Conservation (phyloP, 2,113 vertebrate genomes). For the Progne subis region DNA sequence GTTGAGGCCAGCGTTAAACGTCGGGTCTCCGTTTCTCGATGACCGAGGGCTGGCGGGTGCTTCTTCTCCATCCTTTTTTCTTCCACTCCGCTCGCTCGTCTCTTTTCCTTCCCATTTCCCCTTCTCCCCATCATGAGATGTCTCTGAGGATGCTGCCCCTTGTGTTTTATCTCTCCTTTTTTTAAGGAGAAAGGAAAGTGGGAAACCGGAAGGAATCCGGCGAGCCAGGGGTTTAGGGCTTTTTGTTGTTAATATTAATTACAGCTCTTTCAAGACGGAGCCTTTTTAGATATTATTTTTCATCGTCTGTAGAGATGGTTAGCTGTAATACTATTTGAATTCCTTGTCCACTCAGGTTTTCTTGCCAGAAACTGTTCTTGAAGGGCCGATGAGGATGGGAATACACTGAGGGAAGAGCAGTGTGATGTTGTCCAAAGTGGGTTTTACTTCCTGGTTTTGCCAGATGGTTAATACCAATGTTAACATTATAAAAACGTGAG, state of each 20-base stretch:
- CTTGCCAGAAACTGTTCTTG: background rate
- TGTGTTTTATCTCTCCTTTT: background rate
- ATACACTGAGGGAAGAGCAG: background rate
- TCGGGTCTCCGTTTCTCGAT: accelerated
- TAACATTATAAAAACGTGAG: background rate
- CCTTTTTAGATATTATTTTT: background rate
- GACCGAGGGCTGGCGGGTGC: background rate
- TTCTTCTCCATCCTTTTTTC: background rate
- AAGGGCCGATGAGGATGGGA: background rate
- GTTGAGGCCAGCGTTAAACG: accelerated
- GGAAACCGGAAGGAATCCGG: background rate
- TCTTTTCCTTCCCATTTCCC: accelerated
- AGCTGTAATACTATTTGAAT: background rate
- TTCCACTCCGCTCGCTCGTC: accelerated
- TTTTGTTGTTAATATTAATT: background rate
- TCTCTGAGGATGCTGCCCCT: background rate
- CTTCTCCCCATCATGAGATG: background rate
- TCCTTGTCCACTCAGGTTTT: background rate
- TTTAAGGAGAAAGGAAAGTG: background rate
- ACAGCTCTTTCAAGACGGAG: background rate
- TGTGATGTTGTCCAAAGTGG: background rate
- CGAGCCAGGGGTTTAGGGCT: too few relatives aligned
- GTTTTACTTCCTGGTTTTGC: background rate
- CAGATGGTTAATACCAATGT: background rate
- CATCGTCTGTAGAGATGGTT: background rate